phyloP scores from a whole-genome alignment of 2,113 vertebrate genomes.

The Arenaria interpres region DNA sequence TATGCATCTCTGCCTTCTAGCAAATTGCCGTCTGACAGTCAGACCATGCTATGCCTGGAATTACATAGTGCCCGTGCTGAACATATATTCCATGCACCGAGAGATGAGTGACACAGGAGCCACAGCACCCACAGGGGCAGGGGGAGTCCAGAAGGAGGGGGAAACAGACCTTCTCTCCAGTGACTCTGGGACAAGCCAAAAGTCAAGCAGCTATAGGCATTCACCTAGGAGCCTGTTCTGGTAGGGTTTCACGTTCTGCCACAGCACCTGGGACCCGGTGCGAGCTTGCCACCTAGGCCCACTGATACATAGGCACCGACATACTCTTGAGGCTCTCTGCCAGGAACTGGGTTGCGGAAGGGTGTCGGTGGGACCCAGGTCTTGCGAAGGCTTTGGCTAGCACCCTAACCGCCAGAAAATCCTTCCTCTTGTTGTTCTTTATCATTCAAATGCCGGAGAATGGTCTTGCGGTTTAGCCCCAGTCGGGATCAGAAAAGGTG shows the following conservation, averaged over 20 bases:
- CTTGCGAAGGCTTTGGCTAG: slow-evolving; percentile 39
- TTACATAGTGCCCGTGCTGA: slow-evolving; percentile 49
- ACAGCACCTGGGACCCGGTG: neutral
- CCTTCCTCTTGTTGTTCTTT: slow-evolving; percentile 45
- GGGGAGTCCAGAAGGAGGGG: neutral
- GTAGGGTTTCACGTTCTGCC: neutral
- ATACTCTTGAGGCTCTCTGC: neutral
- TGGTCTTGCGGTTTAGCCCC: slow-evolving; percentile 52
- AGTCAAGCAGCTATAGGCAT: neutral
- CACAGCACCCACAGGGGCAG: neutral
- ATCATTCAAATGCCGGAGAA: slow-evolving; percentile 43
- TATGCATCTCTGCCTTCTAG: slow-evolving; percentile 25
- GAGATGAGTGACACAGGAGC: neutral
- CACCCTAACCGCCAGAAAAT: slow-evolving; percentile 16
- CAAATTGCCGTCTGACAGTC: neutral
- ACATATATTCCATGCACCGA: slow-evolving; percentile 49
- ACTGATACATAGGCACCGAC: neutral
- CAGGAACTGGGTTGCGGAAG: neutral
- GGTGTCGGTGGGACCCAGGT: neutral
- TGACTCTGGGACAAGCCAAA: neutral
- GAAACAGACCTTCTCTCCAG: neutral
- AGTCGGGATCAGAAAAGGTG: neutral
- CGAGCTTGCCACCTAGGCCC: neutral
- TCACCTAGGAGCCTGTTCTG: neutral
- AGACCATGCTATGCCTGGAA: neutral